Evolutionary conservation across 2,888 invertebrate species (phyloP), one percentile per base, ranked within the genome.

Genomic region (Apamea crenata): DNA sequence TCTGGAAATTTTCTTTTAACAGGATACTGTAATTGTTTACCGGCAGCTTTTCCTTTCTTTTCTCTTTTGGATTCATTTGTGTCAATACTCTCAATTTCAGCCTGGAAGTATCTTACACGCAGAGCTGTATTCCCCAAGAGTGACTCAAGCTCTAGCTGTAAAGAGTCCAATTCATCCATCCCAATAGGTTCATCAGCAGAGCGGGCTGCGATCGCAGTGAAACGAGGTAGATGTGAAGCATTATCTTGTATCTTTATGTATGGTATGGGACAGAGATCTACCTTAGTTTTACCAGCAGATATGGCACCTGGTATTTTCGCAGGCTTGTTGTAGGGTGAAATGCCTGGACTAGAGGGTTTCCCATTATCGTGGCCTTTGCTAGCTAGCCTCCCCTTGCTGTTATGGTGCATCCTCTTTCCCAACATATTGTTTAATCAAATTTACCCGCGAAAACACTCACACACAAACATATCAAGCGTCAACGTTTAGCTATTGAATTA

Each of bases 131-230:
- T 98, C 0, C 99, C 98, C 44, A 99, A 97, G 73, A 99, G 96
- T 40, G 98, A 98, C 95, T 99, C 99, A 74, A 99, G 95, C 93
- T 99, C 99, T 74, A 98, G 95, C 93, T 99, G 99, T 18, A 99
- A 96, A 2, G 98, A 97, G 93, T 99, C 99, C 71, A 99, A 96
- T 92, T 99, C 99, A 90, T 99, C 99, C 97, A 99, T 98, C 32
- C 98, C 98, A 82, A 99, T 97, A 7, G 98, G 98, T 91, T 99
- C 99, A 80, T 98, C 98, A 4, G 97, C 97, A 56, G 97, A 97
- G 77, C 98, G 97, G 21, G 97, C 97, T 72, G 98, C 95, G 44
- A 98, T 97, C 75, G 97, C 96, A 12, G 97, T 96, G 89, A 98
- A 98, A 65, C 98, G 97, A 16, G 98, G 98, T 82, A 98, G 94